phyloP scores from a whole-genome alignment of 2,797 vertebrate species.

The Protosalanx chinensis region DNA sequence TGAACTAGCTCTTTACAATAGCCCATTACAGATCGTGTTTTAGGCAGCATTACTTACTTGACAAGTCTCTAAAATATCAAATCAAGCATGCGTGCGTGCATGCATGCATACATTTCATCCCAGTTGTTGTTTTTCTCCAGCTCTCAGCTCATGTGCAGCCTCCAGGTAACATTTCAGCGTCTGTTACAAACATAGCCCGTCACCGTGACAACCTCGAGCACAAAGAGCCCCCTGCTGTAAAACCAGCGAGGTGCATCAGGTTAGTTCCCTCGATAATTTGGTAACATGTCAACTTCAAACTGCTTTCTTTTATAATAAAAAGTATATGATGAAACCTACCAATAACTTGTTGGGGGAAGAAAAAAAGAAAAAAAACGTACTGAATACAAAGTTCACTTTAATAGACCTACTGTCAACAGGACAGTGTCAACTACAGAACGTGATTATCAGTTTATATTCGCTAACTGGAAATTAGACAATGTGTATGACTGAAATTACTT shows the following conservation, averaged over 20 bases:
- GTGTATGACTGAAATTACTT: neutral
- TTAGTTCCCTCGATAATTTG: neutral
- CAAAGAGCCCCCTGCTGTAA: constrained; percentile 37
- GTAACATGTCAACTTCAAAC: neutral
- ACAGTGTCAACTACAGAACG: no score
- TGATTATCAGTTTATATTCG: neutral
- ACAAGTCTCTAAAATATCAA: neutral
- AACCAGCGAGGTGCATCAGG: constrained; percentile 6
- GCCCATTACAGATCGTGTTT: no score
- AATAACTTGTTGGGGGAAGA: neutral
- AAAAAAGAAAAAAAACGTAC: neutral
- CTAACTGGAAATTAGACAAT: neutral
- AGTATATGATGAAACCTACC: no score
- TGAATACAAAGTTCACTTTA: neutral
- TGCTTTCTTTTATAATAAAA: no score
- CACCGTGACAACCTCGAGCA: constrained; percentile 50
- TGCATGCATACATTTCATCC: constrained; percentile 15
- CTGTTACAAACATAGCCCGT: constrained; percentile 54
- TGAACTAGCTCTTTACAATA: no score
- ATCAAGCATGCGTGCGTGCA: neutral
- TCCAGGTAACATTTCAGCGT: constrained; percentile 38
- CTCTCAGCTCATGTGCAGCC: constrained; percentile 15
- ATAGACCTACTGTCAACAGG: no score
- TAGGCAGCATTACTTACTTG: no score
- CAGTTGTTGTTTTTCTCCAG: neutral